Base-by-base conservation (phyloP, 2,797 vertebrate genomes). In the Pantherophis alleghaniensis region DNA sequence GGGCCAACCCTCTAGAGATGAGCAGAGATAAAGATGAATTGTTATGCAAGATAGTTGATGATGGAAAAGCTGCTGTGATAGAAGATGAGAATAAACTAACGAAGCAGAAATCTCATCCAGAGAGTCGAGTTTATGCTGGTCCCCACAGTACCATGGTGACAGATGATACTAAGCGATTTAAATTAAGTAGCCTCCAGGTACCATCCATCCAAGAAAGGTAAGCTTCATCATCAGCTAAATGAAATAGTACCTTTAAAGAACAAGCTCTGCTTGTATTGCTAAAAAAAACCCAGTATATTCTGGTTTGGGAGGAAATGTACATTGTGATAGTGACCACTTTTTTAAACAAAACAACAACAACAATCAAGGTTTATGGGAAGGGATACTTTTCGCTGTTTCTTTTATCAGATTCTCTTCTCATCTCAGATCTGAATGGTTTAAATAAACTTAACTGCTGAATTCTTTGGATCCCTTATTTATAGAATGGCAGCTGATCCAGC, bases 131-230 rank as follows among this genome's bases (percentile, higher is more conserved):
- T 59, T 37, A 61, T 42, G n/a, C 53, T 13, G 59, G 55, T 13
- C 28, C 88, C 59, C 28, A 53, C 53, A 37, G 66, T 37, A 14
- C 20, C 28, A n/a, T 42, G 9, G 53, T 92, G 5, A 53, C 61
- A 24, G 92, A 91, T 22, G 87, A 37, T 32, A 92, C 79, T 5
- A 94, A 94, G 60, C 28, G 91, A n/a, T 86, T 89, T 37, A 90
- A 88, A 18, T 32, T 92, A 5, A 90, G 87, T 47, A 42, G 11
- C 3, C 59, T 7, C 86, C 90, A 87, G 18, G 87, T 47, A 24
- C 57, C 22, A 24, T 20, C 37, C 10, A 59, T 2, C 13, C 87
- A 56, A 26, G 88, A 87, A 74, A 56, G 91, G 93, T 92, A 92
- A 92, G 91, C 12, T 2, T 51, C 60, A 6, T 13, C 14, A 37